phyloP scores from a whole-genome alignment of 2,888 invertebrate species.

The Metacarcinus magister region DNA sequence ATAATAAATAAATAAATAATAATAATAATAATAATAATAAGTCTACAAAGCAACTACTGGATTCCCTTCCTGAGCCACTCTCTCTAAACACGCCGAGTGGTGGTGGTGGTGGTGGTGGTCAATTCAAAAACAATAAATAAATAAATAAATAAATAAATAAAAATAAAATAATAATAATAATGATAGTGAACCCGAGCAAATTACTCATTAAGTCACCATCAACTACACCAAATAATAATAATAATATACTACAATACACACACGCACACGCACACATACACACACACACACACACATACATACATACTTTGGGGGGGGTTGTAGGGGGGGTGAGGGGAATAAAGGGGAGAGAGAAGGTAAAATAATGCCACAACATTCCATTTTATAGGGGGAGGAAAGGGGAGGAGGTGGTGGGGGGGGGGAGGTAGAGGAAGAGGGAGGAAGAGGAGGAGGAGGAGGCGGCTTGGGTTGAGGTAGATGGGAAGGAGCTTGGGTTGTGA shows the following conservation, averaged over 20 bases:
- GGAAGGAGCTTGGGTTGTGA: background rate
- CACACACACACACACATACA: background rate
- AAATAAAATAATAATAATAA: background rate
- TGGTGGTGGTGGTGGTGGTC: background rate
- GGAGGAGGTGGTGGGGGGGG: too few species aligned
- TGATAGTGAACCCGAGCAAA: background rate
- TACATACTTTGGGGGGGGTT: background rate
- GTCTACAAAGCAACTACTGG: background rate
- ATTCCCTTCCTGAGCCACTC: background rate
- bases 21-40: background rate
- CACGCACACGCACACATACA: background rate
- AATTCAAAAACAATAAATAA: background rate
- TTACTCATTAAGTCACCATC: background rate
- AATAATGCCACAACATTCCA: background rate
- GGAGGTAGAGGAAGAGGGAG: too few species aligned
- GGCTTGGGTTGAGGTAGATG: background rate
- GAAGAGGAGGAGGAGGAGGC: too few species aligned
- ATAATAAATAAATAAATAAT: too few species aligned
- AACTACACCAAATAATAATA: slow-evolving; percentile 5
- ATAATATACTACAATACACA: background rate
- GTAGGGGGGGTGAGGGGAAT: background rate
- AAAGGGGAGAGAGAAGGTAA: background rate
- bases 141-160: background rate
- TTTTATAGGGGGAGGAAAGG: background rate
- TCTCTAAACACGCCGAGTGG: slow-evolving; percentile 7